phyloP scores from a whole-genome alignment of 2,113 vertebrate species.

The Phylloscopus whistleri region DNA sequence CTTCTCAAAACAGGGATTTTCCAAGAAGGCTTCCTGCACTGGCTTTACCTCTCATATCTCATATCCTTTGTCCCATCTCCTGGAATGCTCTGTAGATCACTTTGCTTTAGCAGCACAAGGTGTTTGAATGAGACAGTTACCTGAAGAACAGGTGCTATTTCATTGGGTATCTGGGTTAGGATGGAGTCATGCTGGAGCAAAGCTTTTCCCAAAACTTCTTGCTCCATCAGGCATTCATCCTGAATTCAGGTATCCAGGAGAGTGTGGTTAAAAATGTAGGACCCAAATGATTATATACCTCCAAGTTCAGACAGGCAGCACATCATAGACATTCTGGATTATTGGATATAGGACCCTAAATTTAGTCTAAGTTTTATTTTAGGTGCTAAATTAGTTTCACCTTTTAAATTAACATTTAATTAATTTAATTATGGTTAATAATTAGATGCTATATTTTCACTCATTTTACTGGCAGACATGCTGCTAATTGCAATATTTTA shows the following conservation, averaged over 20 bases:
- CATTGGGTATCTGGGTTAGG: not conserved
- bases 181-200: not conserved
- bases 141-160: not conserved
- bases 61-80: not conserved
- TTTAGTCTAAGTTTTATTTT: not conserved
- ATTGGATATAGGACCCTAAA: not conserved
- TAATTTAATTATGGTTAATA: not conserved
- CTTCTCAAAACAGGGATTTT: not conserved
- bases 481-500: conserved; percentile 19
- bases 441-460: conserved; percentile 11
- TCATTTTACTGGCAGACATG: not conserved
- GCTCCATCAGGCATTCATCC: not conserved
- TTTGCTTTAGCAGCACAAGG: not conserved
- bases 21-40: not conserved
- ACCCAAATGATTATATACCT: not conserved
- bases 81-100: not conserved
- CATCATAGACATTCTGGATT: not conserved
- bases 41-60: not conserved
- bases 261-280: not conserved
- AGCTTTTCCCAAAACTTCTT: not conserved
- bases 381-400: not conserved
- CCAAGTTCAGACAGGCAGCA: not conserved
- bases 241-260: not conserved
- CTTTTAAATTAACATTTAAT: not conserved
- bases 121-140: not conserved